Conservation (phyloP, 2,888 invertebrate genomes). For the Cheilosia impressa region DNA sequence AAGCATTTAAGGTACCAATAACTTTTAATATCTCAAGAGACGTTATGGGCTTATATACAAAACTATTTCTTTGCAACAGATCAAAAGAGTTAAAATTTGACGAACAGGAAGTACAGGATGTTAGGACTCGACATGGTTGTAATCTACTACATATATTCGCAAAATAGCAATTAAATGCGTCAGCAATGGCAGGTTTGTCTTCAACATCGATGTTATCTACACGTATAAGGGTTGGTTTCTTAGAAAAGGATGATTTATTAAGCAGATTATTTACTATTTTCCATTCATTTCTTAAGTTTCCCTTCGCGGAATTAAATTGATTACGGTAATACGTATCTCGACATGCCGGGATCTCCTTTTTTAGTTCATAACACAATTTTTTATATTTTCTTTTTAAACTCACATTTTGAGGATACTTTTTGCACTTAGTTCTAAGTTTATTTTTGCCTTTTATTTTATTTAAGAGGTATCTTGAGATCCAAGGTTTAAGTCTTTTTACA, state of each 20-base stretch:
- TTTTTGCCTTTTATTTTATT: no score
- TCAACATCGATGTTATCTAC: neutral
- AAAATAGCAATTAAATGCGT: constrained; percentile 35
- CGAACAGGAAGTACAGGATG: constrained; percentile 1
- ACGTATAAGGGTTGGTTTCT: constrained; percentile 11
- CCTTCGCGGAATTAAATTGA: neutral
- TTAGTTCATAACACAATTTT: constrained; percentile 10
- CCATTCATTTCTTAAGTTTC: constrained; percentile 5
- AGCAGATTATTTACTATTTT: constrained; percentile 4
- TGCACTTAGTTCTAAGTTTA: no score
- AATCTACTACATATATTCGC: constrained; percentile 7
- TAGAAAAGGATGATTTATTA: constrained; percentile 7
- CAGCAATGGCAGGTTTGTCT: constrained; percentile 23
- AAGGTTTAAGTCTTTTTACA: no score
- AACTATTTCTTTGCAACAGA: constrained; percentile 4
- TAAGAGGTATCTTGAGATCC: no score
- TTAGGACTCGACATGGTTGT: constrained; percentile 7
- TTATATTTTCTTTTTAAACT: no score
- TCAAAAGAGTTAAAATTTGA: neutral
- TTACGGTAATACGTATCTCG: neutral
- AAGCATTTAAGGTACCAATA: neutral
- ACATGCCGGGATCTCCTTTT: constrained; percentile 9
- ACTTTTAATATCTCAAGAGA: neutral
- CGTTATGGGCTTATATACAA: constrained; percentile 12
- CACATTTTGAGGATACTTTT: no score